Evolutionary conservation across 1,140 invertebrate species (phyloP).

Genomic region (Aporrectodea caliginosa): DNA sequence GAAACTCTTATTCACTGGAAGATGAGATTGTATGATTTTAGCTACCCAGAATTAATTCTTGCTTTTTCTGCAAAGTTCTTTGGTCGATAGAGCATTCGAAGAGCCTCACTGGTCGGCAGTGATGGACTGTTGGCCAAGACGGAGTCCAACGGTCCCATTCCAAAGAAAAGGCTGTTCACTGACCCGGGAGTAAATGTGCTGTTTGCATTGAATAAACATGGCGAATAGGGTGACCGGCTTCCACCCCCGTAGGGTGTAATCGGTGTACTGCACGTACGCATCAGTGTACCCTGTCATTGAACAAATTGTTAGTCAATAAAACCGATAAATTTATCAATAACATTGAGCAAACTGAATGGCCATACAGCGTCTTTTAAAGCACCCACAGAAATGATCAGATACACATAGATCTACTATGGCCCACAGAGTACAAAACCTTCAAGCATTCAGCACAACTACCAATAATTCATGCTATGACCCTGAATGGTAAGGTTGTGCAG

Average conservation of each 20-base stretch:
- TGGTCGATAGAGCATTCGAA: conserved; percentile 74
- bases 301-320: too few species aligned
- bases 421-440: too few species aligned
- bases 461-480: too few species aligned
- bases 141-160: conserved; percentile 58
- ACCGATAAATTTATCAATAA: too few species aligned
- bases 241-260: conserved; percentile 39
- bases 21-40: conserved; percentile 40
- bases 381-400: too few species aligned
- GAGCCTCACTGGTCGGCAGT: conserved; percentile 70
- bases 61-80: conserved; percentile 89
- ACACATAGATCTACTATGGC: too few species aligned
- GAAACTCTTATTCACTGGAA: too few species aligned
- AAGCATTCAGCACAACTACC: too few species aligned
- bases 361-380: too few species aligned
- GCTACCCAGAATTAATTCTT: conserved; percentile 89
- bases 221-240: conserved; percentile 38
- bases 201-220: conserved; percentile 49
- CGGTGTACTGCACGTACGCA: conserved; percentile 46
- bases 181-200: conserved; percentile 51
- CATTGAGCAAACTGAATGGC: too few species aligned
- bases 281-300: conserved; percentile 51
- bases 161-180: conserved; percentile 53
- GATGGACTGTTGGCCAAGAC: conserved; percentile 70
- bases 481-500: too few species aligned